Conservation (phyloP, 2,113 vertebrate genomes). For the Brachypodius melanocephalos region DNA sequence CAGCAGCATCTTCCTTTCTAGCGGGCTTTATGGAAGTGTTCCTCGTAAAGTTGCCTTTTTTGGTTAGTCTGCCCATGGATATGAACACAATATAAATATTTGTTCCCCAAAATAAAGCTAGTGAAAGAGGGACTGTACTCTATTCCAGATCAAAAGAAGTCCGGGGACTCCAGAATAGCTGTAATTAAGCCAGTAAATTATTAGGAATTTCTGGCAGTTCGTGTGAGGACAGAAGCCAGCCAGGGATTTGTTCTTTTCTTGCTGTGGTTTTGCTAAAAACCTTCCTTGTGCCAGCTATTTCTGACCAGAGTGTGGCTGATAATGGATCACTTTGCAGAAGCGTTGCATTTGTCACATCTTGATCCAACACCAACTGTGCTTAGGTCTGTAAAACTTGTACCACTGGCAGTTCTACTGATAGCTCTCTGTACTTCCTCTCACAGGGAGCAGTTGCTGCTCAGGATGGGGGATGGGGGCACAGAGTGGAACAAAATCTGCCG, state of each 20-base stretch:
- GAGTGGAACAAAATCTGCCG: rapidly evolving
- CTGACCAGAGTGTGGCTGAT: neutral
- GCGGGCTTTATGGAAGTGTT: neutral
- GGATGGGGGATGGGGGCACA: rapidly evolving
- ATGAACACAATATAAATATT: neutral
- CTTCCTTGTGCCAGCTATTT: neutral
- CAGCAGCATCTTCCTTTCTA: neutral
- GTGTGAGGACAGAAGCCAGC: neutral
- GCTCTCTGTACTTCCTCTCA: neutral
- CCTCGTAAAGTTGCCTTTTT: neutral
- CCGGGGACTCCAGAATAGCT: neutral
- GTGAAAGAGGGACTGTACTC: neutral
- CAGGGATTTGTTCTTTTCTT: neutral
- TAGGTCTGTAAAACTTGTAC: neutral
- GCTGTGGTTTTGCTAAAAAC: neutral
- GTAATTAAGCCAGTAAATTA: conserved; percentile 9
- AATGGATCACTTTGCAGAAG: neutral
- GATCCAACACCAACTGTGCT: neutral
- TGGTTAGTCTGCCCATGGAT: neutral
- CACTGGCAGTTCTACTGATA: neutral
- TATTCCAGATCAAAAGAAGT: neutral
- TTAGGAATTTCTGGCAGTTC: neutral
- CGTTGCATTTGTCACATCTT: neutral
- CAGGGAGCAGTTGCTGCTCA: neutral
- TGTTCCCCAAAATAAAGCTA: neutral